phyloP scores from a whole-genome alignment of 53 echinoderm and acorn worm genomes.

The Henricia sp. region DNA sequence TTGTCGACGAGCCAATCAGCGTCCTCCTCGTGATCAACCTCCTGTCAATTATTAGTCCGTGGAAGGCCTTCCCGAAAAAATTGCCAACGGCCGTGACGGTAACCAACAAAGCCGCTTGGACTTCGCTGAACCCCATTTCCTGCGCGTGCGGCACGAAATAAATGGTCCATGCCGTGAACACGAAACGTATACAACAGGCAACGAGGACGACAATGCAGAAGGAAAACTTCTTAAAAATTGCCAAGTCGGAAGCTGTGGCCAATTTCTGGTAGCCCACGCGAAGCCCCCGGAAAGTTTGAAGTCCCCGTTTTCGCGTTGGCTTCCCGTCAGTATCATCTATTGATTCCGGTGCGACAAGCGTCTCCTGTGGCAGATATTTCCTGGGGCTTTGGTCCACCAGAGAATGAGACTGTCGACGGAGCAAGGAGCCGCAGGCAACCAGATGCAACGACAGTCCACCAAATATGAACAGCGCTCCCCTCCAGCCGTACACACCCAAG shows the following conservation, averaged over 20 bases:
- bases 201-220: not conserved
- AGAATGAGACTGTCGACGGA: not conserved
- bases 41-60: slow-evolving; percentile 1
- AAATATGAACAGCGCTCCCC: not conserved
- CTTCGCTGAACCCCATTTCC: not conserved
- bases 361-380: not conserved
- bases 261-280: not conserved
- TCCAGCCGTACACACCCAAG: not conserved
- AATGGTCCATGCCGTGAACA: not conserved
- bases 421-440: not conserved
- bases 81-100: slow-evolving; percentile 5
- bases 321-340: not conserved
- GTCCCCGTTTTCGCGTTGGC: not conserved
- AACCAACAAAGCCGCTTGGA: slow-evolving; percentile 5
- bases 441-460: not conserved
- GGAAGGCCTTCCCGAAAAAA: not conserved
- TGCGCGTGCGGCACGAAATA: not conserved
- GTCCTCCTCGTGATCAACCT: not conserved
- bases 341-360: not conserved
- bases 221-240: not conserved
- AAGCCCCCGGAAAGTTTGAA: not conserved
- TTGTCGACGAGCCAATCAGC: not conserved
- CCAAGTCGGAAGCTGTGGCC: not conserved
- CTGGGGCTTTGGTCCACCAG: no score
- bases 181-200: not conserved